These are phyloP conservation scores for Epistrophe grossulariae DNA, from an alignment of 2,888 invertebrate genomes.

Conservation along the genomic window DNA sequence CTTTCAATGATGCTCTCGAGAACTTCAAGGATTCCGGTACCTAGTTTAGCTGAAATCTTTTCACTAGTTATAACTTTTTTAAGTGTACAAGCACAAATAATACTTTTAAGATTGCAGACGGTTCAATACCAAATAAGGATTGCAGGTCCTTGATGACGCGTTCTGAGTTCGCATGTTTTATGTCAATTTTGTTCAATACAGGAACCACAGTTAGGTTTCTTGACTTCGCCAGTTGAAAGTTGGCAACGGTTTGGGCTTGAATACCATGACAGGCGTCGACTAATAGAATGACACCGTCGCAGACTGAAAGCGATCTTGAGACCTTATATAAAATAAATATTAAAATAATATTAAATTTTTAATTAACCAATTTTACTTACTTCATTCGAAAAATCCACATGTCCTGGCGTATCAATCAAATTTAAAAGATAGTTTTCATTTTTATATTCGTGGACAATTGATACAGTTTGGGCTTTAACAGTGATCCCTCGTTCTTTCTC, in stretches of 20 bases:
- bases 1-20: conserved; percentile 90
- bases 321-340: conserved; percentile 84
- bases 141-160: conserved; percentile 91
- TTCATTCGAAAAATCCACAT: conserved; percentile 99
- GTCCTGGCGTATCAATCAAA: conserved; percentile 98
- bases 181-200: conserved; percentile 98
- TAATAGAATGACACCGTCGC: conserved; percentile 96
- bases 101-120: conserved; percentile 90
- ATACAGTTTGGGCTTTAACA: conserved; percentile 98
- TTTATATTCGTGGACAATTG: conserved; percentile 90
- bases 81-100: neutral
- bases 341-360: no score
- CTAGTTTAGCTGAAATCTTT: conserved; percentile 95
- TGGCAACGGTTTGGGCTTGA: conserved; percentile 99
- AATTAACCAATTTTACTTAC: conserved; percentile 84
- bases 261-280: conserved; percentile 98
- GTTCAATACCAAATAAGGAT: conserved; percentile 92
- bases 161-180: conserved; percentile 95
- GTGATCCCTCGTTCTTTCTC: conserved; percentile 99
- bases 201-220: conserved; percentile 93
- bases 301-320: conserved; percentile 94
- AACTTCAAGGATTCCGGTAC: conserved; percentile 91
- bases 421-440: conserved; percentile 92
- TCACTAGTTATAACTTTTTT: neutral
- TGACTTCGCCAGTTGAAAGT: conserved; percentile 95